phyloP scores from a whole-genome alignment of 2,113 vertebrate species.

The Gallinago undulata region DNA sequence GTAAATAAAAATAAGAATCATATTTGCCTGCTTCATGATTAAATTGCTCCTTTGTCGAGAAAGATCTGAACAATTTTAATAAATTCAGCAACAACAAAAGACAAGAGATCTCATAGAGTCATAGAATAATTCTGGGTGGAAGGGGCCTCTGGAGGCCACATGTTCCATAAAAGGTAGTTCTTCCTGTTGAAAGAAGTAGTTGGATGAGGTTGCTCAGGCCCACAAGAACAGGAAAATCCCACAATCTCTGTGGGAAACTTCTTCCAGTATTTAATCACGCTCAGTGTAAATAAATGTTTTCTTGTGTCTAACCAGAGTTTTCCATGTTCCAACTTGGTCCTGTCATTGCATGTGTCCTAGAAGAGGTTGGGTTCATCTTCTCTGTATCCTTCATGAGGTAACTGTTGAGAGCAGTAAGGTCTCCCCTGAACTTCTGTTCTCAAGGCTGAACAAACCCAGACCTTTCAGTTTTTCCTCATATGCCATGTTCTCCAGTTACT shows the following conservation, averaged over 20 bases:
- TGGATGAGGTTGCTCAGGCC: background rate
- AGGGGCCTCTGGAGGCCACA: background rate
- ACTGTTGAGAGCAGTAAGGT: background rate
- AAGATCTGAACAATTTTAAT: background rate
- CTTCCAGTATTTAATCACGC: background rate
- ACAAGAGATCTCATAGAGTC: background rate
- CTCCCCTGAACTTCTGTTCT: background rate
- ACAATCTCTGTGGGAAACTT: background rate
- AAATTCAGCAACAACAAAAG: background rate
- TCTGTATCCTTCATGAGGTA: background rate
- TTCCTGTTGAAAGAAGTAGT: background rate
- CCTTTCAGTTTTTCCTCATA: background rate
- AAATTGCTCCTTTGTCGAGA: background rate
- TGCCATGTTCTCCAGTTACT: background rate
- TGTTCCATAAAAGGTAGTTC: background rate
- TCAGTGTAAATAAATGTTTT: background rate
- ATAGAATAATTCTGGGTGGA: background rate
- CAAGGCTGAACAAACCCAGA: background rate
- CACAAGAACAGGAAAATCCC: background rate
- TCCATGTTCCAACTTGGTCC: background rate
- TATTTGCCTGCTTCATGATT: background rate
- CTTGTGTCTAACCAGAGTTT: background rate
- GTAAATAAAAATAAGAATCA: background rate
- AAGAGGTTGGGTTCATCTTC: background rate
- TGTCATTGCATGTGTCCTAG: background rate